phyloP scores from a whole-genome alignment of 2,888 invertebrate species.

The Plutella xylostella region DNA sequence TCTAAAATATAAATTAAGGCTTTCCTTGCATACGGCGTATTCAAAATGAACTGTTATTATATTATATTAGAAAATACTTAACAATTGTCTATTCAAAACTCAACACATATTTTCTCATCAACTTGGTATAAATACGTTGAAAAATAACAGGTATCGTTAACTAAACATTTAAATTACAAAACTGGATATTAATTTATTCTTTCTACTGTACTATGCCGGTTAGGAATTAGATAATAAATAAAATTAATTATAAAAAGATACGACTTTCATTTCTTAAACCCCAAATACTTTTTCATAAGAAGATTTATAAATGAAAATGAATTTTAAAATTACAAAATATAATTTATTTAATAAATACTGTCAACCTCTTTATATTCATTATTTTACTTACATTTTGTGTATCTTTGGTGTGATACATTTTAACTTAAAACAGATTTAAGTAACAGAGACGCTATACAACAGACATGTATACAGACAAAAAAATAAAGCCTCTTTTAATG shows the following conservation, averaged over 20 bases:
- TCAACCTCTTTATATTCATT: neutral
- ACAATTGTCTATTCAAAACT: too few relatives aligned
- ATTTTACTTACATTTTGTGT: slow-evolving; percentile 20
- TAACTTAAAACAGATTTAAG: too few relatives aligned
- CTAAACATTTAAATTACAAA: slow-evolving; percentile 30
- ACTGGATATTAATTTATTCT: slow-evolving; percentile 51
- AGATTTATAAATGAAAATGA: neutral
- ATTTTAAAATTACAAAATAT: neutral
- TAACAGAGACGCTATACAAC: too few relatives aligned
- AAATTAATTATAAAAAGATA: slow-evolving; percentile 51
- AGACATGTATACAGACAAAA: too few relatives aligned
- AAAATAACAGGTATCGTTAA: slow-evolving; percentile 10
- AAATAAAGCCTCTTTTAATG: too few relatives aligned
- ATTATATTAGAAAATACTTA: too few relatives aligned
- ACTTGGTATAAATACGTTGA: too few relatives aligned
- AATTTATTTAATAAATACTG: slow-evolving; percentile 6
- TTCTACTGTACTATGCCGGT: slow-evolving; percentile 64
- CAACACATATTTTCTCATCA: too few relatives aligned
- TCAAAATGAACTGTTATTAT: neutral
- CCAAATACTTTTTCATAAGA: neutral
- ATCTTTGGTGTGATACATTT: slow-evolving; percentile 24
- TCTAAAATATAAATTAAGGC: slow-evolving; percentile 50
- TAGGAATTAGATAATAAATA: slow-evolving; percentile 68
- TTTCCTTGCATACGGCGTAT: slow-evolving; percentile 37
- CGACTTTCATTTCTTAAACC: slow-evolving; percentile 27